These are phyloP conservation scores for Spatulosminthurus flaviceps DNA, from an alignment of 2,888 invertebrate genomes.

Conservation along the genomic window DNA sequence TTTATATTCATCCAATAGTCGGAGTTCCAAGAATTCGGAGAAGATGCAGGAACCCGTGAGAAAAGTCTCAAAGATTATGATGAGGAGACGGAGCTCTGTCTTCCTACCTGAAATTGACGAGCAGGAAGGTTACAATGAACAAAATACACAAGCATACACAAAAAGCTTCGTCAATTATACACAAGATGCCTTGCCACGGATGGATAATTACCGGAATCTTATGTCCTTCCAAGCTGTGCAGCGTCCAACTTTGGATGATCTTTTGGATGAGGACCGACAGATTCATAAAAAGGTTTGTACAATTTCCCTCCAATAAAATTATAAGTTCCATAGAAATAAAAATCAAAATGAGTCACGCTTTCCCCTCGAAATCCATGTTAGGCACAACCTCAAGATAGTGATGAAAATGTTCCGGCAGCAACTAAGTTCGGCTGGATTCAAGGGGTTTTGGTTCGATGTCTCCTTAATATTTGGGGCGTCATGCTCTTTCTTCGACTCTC, in stretches of 20 bases:
- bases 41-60: background rate
- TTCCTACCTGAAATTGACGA: constrained; percentile 43
- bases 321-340: no score
- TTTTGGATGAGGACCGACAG: constrained; percentile 71
- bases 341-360: no score
- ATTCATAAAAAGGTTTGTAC: constrained; percentile 14
- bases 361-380: no score
- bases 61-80: background rate
- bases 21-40: no score
- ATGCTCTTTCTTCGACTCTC: constrained; percentile 72
- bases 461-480: constrained; percentile 70
- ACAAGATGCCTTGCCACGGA: constrained; percentile 80
- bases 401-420: constrained; percentile 65
- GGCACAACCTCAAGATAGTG: constrained; percentile 27
- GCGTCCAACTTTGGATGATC: constrained; percentile 83
- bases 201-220: constrained; percentile 84
- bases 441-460: constrained; percentile 79
- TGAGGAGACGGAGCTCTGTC: constrained; percentile 28
- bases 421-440: constrained; percentile 91
- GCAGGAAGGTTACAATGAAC: constrained; percentile 38
- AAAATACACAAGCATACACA: background rate
- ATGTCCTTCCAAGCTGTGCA: constrained; percentile 75
- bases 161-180: constrained; percentile 66
- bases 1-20: no score
- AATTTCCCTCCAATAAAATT: no score